Evolutionary conservation across 2,113 vertebrate species (phyloP), one percentile per base, ranked within the genome.

Genomic region (Trinectes maculatus): DNA sequence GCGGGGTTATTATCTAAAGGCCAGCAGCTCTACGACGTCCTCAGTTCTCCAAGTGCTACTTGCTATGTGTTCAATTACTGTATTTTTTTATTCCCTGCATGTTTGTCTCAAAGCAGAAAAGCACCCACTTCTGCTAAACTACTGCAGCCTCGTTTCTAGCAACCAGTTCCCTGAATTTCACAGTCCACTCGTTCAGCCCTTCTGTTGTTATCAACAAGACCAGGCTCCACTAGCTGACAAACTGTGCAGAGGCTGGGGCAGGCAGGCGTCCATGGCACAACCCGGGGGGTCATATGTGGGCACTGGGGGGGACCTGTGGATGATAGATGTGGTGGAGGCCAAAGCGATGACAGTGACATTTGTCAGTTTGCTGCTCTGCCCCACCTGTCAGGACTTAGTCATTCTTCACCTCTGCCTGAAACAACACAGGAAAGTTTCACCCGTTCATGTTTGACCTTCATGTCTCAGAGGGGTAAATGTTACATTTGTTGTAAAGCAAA

Each of bases 201-300:
- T n/a, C n/a, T n/a, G n/a, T n/a, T n/a, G n/a, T n/a, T n/a, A n/a
- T n/a, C n/a, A n/a, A n/a, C n/a, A n/a, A n/a, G n/a, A n/a, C 6
- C 34, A 6, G 12, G 21, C 19, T 12, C 6, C 39, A 24, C 16
- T 0, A 10, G 37, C 4, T 56, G 63, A 42, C 11, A 51, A 29
- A 47, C 42, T 55, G 8, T 11, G 13, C 15, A 6, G 22, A 25
- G 16, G 37, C 25, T 21, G 34, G 39, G 21, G 37, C 40, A 55
- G 63, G 37, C 28, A 22, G 40, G 21, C 46, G 40, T 46, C 51
- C 12, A 15, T 37, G 21, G 29, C 63, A 46, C 51, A 44, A 34
- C 29, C 19, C 18, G 29, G 51, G n/a, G 61, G 61, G 19, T 33
- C 52, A 42, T 26, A 9, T 25, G 29, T 19, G 29, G 63, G 9